phyloP scores from a whole-genome alignment of 2,888 invertebrate species.

The Nudaria mundana region DNA sequence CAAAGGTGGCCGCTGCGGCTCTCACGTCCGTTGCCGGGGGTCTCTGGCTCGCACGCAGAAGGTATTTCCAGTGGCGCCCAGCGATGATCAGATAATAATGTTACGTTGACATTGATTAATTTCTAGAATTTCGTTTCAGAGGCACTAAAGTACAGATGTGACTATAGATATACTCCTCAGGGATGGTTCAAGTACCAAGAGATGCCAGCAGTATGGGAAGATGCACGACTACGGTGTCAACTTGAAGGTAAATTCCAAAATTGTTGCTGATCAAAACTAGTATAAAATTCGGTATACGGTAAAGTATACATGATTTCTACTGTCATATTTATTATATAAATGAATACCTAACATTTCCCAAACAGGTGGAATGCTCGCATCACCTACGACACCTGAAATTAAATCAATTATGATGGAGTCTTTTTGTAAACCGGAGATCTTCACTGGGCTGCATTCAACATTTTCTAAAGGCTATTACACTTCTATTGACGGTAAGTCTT shows the following conservation, averaged over 20 bases:
- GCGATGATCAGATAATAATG: no score
- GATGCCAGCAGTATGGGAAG: constrained; percentile 34
- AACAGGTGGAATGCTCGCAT: constrained; percentile 2
- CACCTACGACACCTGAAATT: background rate
- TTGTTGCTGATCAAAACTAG: no score
- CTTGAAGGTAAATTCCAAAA: constrained; percentile 37
- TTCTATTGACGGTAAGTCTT: constrained; percentile 2
- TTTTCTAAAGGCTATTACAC: background rate
- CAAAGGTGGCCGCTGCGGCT: no score
- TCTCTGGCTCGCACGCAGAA: no score
- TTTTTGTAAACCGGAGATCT: background rate
- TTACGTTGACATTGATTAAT: no score
- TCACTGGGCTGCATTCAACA: constrained; percentile 2
- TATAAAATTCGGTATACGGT: no score
- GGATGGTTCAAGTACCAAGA: constrained; percentile 32
- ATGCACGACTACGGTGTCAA: constrained; percentile 36
- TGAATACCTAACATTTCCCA: no score
- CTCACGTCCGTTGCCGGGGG: no score
- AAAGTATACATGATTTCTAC: no score
- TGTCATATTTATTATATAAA: no score
- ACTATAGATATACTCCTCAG: background rate
- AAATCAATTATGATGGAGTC: background rate
- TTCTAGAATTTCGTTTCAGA: constrained; percentile 4
- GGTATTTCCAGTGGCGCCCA: no score
- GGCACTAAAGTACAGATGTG: constrained; percentile 16